A percentile compares a stretch with the other conserved stretches of the same genome.
These are phyloP conservation scores for Apaloderma vittatum DNA, from an alignment of 2,113 vertebrate species.

Conservation along the genomic window DNA sequence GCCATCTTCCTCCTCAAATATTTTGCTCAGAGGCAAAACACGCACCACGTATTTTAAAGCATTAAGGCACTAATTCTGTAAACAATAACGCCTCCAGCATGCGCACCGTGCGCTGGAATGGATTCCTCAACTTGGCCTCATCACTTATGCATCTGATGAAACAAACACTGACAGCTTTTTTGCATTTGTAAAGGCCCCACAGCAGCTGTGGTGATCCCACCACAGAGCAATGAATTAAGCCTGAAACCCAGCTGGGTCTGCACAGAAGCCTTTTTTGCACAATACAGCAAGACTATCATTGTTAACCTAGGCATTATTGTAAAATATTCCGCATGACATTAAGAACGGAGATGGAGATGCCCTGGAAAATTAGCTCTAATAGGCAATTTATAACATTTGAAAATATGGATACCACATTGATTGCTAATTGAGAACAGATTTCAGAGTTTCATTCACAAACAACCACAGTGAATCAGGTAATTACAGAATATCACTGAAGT, in stretches of 20 bases:
- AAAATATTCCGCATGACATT: constrained; percentile 84
- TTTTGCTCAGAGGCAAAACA: constrained; percentile 76
- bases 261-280: constrained; percentile 92
- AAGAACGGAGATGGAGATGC: constrained; percentile 64
- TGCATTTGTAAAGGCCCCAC: constrained; percentile 99
- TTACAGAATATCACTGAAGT: not conserved
- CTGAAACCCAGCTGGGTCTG: constrained; percentile 94
- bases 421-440: constrained; percentile 72
- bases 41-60: constrained; percentile 87
- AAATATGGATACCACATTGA: constrained; percentile 61
- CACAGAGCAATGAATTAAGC: constrained; percentile 94
- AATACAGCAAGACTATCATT: constrained; percentile 90
- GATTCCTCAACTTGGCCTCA: constrained; percentile 97
- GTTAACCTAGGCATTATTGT: constrained; percentile 87
- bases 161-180: constrained; percentile 99
- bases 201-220: constrained; percentile 99
- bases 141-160: constrained; percentile 98
- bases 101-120: constrained; percentile 84
- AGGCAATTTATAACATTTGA: constrained; percentile 76
- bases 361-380: constrained; percentile 83
- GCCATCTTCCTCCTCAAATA: constrained; percentile 44
- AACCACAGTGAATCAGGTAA: constrained; percentile 30
- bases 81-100: constrained; percentile 82
- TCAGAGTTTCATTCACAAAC: not conserved
- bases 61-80: constrained; percentile 84